Conservation (phyloP, 1,140 invertebrate species). For the Tetramorium alpestre region DNA sequence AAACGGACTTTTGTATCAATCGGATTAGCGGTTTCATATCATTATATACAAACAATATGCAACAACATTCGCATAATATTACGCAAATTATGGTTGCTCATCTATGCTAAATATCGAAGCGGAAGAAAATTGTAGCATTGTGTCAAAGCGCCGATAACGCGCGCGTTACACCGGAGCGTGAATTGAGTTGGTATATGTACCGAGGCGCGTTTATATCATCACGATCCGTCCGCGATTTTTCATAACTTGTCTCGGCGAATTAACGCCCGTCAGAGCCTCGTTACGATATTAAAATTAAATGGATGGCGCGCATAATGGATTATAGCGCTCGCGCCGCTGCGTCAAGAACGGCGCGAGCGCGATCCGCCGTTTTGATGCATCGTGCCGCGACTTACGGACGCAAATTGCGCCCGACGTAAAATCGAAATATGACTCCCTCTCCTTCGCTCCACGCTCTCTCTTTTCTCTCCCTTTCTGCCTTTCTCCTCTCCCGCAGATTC, state of each 20-base stretch:
- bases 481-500: neutral
- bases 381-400: constrained; percentile 34
- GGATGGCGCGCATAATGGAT: constrained; percentile 49
- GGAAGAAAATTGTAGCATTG: constrained; percentile 29
- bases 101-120: constrained; percentile 15
- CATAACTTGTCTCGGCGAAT: constrained; percentile 17
- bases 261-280: constrained; percentile 15
- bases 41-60: neutral
- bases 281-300: constrained; percentile 56
- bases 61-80: constrained; percentile 1
- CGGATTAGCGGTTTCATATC: neutral
- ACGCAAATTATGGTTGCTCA: constrained; percentile 4
- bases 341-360: constrained; percentile 19
- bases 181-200: constrained; percentile 10
- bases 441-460: neutral
- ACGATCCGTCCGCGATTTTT: constrained; percentile 29
- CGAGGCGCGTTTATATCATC: constrained; percentile 5
- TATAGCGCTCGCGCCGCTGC: constrained; percentile 8
- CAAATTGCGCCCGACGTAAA: constrained; percentile 54
- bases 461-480: neutral
- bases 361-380: constrained; percentile 43
- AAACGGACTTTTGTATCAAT: neutral
- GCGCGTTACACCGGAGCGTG: neutral
- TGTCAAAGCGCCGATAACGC: constrained; percentile 43
- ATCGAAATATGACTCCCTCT: constrained; percentile 44